phyloP scores from a whole-genome alignment of 2,888 invertebrate genomes.

The Diloba caeruleocephala region DNA sequence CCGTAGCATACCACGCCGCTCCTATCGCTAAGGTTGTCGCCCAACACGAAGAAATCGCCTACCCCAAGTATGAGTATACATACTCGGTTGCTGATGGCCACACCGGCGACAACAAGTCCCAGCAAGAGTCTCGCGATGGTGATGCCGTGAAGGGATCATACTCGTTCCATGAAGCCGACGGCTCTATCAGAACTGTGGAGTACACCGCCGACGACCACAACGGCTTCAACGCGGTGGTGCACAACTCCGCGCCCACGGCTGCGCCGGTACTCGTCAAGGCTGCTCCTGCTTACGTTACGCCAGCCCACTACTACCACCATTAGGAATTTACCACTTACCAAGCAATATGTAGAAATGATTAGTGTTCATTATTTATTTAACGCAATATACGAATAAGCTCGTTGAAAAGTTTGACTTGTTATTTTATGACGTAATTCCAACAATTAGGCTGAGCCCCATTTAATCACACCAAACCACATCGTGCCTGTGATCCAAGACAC shows the following conservation, averaged over 20 bases:
- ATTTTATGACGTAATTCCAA: conserved; percentile 2
- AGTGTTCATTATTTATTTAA: conserved; percentile 46
- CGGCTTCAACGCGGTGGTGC: conserved; percentile 76
- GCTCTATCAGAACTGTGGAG: conserved; percentile 83
- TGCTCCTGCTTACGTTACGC: conserved; percentile 35
- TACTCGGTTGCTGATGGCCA: conserved; percentile 86
- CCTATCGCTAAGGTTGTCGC: conserved; percentile 65
- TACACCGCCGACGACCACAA: conserved; percentile 84
- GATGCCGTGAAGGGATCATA: conserved; percentile 85
- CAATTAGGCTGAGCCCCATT: background rate
- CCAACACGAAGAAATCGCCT: conserved; percentile 64
- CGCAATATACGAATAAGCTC: conserved; percentile 46
- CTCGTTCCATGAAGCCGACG: conserved; percentile 85
- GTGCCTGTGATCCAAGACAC: background rate
- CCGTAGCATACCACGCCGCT: conserved; percentile 70
- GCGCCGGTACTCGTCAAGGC: conserved; percentile 62
- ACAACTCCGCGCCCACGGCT: conserved; percentile 66
- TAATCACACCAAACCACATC: background rate
- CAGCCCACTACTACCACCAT: conserved; percentile 51
- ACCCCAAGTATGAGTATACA: conserved; percentile 85
- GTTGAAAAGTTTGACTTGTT: conserved; percentile 13
- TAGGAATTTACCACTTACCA: conserved; percentile 10
- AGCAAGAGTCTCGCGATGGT: conserved; percentile 83
- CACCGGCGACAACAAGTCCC: conserved; percentile 86
- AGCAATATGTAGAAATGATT: conserved; percentile 30